A percentile compares a stretch with the other conserved stretches of the same genome.
phyloP scores from a whole-genome alignment of 2,797 vertebrate genomes.

The Phyllotis vaccarum region DNA sequence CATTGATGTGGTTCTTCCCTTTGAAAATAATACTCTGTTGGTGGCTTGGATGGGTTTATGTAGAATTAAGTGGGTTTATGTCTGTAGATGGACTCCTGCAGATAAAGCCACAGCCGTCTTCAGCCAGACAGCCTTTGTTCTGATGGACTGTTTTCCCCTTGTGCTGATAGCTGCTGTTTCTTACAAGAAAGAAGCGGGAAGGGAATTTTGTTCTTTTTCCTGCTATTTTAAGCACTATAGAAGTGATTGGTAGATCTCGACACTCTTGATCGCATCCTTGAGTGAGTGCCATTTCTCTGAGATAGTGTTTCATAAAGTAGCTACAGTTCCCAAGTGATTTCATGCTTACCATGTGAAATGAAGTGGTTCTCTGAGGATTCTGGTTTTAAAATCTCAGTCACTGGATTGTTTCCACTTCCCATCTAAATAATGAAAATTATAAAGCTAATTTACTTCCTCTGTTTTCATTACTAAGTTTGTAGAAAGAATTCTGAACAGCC shows the following conservation, averaged over 20 bases:
- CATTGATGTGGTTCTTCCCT: slow-evolving; percentile 73
- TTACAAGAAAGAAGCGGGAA: slow-evolving; percentile 63
- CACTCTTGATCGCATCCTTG: slow-evolving; percentile 40
- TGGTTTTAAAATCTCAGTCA: slow-evolving; percentile 65
- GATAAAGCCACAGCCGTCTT: slow-evolving; percentile 57
- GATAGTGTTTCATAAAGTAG: slow-evolving; percentile 38
- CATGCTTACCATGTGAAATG: slow-evolving; percentile 61
- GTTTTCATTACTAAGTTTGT: slow-evolving; percentile 32
- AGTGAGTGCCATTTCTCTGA: slow-evolving; percentile 51
- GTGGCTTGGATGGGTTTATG: slow-evolving; percentile 61
- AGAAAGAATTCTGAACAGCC: slow-evolving; percentile 37
- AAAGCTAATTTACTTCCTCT: slow-evolving; percentile 53
- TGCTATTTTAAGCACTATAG: slow-evolving; percentile 63
- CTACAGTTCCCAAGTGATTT: slow-evolving; percentile 54
- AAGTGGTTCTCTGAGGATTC: slow-evolving; percentile 39
- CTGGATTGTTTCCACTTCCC: slow-evolving; percentile 4
- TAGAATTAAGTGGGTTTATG: slow-evolving; percentile 67
- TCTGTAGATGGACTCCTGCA: slow-evolving; percentile 66
- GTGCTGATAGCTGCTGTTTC: slow-evolving; percentile 49
- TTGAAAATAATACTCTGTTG: slow-evolving; percentile 75
- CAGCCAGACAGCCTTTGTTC: slow-evolving; percentile 57
- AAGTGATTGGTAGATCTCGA: slow-evolving; percentile 46
- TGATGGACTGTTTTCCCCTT: slow-evolving; percentile 43
- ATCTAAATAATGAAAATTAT: slow-evolving; percentile 49
- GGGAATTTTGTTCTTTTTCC: slow-evolving; percentile 63